Base-by-base conservation (phyloP, 2,888 invertebrate species). In the Sphinx pinastri region DNA sequence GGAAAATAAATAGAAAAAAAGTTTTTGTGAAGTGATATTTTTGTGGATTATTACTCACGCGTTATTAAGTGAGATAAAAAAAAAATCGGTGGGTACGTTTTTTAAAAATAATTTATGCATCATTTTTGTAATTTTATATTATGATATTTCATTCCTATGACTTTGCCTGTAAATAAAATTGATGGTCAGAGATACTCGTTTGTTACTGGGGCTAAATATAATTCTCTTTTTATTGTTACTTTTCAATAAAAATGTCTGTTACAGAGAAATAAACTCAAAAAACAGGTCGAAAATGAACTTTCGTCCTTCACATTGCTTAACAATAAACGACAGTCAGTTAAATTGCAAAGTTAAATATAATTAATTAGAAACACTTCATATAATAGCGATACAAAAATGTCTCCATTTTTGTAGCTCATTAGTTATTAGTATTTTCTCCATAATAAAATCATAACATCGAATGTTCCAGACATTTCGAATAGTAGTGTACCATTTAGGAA, bases 401-500 rank as follows among this genome's bases (percentile, higher is more conserved):
- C 4, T 38, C 2, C 38, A 38, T 38, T 51, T 51, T 12, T 11
- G 2, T n/a, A 12, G 10, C 12, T 12, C n/a, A n/a, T 12, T 10
- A 13, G 11, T 25, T 57, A 25, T 25, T 2, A 10, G 6, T 19
- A 57, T 25, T 12, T 13, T 13, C 12, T 57, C 25, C 25, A 11
- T 57, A 13, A 12, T 13, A 25, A 25, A 25, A 25, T 19, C 16
- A 57, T 19, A 12, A 6, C 19, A 63, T 11, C 49, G 49, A 63
- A 63, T 63, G 19, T 63, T 19, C 63, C 19, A 63, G 63, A 19
- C 13, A 47, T 10, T 16, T 63, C 47, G 47, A 63, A 63, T 19
- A 57, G 45, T 55, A 57, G 47, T 57, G n/a, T 57, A 14, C 51
- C 68, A 68, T 74, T 69, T 72, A 74, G 70, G 63, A 73, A 72